Evolutionary conservation across 2,113 vertebrate species (phyloP).

Genomic region (Alces alces): DNA sequence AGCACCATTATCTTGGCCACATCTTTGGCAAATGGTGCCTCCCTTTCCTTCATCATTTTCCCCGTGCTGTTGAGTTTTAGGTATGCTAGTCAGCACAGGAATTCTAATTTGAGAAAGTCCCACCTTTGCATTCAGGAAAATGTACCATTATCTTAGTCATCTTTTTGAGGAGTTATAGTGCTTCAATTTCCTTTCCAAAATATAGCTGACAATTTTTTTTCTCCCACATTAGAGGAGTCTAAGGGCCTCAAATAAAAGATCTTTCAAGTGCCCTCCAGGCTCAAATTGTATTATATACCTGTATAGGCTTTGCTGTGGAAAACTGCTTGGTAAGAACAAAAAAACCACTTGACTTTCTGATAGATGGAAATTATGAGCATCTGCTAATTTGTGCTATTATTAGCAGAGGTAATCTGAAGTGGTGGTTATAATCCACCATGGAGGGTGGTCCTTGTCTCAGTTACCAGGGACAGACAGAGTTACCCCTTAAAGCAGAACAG

Average conservation of each 20-base stretch:
- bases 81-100: not conserved
- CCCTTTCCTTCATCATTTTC: not conserved
- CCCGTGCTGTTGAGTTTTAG: not conserved
- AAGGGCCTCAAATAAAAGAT: not conserved
- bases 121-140: constrained; percentile 7
- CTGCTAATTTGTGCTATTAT: not conserved
- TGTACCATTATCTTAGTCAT: not conserved
- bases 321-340: not conserved
- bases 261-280: not conserved
- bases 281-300: not conserved
- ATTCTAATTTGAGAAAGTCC: not conserved
- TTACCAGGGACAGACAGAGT: not conserved
- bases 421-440: not conserved
- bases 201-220: not conserved
- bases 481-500: not conserved
- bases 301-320: not conserved
- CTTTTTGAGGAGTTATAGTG: not conserved
- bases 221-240: not conserved
- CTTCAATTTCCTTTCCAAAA: constrained; percentile 30
- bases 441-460: not conserved
- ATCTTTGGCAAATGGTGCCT: constrained; percentile 22
- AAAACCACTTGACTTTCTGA: not conserved
- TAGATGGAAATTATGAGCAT: not conserved
- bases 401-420: not conserved
- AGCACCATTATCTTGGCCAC: not conserved